Evolutionary conservation across 2,888 invertebrate genomes (phyloP).

Genomic region (Labia minor): DNA sequence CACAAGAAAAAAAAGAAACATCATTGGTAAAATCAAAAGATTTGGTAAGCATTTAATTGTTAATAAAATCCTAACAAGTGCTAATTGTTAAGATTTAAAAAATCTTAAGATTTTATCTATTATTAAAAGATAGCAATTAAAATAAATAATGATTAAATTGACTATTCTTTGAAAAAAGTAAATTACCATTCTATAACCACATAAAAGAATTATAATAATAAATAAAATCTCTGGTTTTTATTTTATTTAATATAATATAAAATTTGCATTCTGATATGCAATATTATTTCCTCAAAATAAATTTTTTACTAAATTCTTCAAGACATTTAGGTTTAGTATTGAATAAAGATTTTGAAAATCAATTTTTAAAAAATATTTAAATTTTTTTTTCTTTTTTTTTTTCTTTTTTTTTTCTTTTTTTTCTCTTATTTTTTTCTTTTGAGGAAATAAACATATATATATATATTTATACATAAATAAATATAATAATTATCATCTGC

Average conservation of each 20-base stretch:
- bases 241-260: too few relatives aligned
- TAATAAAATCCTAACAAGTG: conserved; percentile 13
- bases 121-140: background rate
- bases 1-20: background rate
- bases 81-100: conserved; percentile 1
- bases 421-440: background rate
- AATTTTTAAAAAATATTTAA: too few relatives aligned
- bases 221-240: too few relatives aligned
- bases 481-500: background rate
- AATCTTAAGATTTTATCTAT: conserved; percentile 4
- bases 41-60: conserved; percentile 1
- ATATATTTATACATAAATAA: background rate
- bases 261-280: too few relatives aligned
- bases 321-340: background rate
- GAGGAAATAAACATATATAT: background rate
- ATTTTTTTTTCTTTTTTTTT: too few relatives aligned
- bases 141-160: too few relatives aligned
- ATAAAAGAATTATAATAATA: too few relatives aligned
- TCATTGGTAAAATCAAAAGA: background rate
- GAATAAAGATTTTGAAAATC: background rate
- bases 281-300: too few relatives aligned
- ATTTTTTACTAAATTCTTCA: too few relatives aligned
- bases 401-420: too few relatives aligned
- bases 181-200: too few relatives aligned
- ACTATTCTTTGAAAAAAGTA: too few relatives aligned